Conservation (phyloP, 2,888 invertebrate genomes). For the Pammene fasciana region DNA sequence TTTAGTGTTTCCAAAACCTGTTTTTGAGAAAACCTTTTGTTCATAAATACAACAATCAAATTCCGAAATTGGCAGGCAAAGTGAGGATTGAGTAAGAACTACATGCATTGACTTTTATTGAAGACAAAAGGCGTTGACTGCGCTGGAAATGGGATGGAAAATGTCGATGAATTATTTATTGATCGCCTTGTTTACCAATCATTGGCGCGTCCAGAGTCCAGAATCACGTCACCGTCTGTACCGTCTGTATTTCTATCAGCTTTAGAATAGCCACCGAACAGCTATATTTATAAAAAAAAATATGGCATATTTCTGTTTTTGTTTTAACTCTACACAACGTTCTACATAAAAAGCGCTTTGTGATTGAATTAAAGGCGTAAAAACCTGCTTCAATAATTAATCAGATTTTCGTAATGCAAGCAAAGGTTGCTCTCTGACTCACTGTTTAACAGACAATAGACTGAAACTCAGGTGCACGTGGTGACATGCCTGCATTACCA, state of each 20-base stretch:
- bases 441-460: constrained; percentile 59
- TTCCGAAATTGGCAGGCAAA: constrained; percentile 46
- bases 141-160: constrained; percentile 39
- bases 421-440: constrained; percentile 56
- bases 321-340: background rate
- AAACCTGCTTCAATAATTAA: background rate
- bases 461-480: constrained; percentile 33
- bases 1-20: constrained; percentile 58
- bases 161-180: constrained; percentile 42
- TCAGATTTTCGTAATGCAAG: constrained; percentile 28
- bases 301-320: background rate
- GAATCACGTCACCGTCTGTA: constrained; percentile 25
- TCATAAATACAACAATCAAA: constrained; percentile 49
- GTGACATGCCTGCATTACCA: constrained; percentile 32
- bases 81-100: constrained; percentile 50
- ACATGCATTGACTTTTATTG: constrained; percentile 49
- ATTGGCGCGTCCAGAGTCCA: constrained; percentile 27
- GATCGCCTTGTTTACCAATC: constrained; percentile 43
- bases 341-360: background rate
- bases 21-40: constrained; percentile 56
- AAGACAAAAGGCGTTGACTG: constrained; percentile 34
- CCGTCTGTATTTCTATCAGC: background rate
- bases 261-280: constrained; percentile 1
- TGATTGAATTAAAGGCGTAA: background rate
- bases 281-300: background rate